Percentiles rank a stretch among this genome's conserved stretches.
Conservation (phyloP, 2,113 vertebrate genomes). For the Elaphurus davidianus region DNA sequence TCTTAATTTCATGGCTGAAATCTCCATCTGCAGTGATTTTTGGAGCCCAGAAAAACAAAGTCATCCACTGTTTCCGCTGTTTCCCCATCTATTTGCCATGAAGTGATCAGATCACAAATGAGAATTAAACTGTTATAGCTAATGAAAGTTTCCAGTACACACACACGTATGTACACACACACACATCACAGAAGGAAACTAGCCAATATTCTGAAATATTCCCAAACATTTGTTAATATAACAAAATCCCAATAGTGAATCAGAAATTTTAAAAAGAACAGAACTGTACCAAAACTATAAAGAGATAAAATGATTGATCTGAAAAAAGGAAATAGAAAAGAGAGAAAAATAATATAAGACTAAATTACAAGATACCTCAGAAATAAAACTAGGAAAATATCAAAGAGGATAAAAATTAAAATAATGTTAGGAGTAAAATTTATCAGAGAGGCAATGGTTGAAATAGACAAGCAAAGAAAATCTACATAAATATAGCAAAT, state of each 20-base stretch:
- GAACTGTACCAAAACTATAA: neutral
- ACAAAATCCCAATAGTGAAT: neutral
- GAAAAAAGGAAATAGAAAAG: neutral
- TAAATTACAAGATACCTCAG: neutral
- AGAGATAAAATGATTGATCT: neutral
- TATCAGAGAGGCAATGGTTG: neutral
- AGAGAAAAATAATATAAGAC: neutral
- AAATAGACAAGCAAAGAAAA: neutral
- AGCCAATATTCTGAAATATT: neutral
- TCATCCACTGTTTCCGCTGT: neutral
- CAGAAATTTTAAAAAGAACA: neutral
- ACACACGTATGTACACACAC: neutral
- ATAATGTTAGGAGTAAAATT: neutral
- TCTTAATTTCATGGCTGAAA: neutral
- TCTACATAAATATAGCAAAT: neutral
- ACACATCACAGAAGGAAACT: neutral
- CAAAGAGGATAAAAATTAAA: neutral
- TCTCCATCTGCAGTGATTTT: neutral
- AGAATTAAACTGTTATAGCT: neutral
- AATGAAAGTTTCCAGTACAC: neutral
- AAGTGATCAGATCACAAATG: neutral
- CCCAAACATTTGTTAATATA: neutral
- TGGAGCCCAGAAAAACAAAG: neutral
- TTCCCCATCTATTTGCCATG: neutral
- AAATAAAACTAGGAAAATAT: neutral